Evolutionary conservation across 2,113 vertebrate genomes (phyloP), one percentile per base, ranked within the genome.

Genomic region (Actinemys pallida): DNA sequence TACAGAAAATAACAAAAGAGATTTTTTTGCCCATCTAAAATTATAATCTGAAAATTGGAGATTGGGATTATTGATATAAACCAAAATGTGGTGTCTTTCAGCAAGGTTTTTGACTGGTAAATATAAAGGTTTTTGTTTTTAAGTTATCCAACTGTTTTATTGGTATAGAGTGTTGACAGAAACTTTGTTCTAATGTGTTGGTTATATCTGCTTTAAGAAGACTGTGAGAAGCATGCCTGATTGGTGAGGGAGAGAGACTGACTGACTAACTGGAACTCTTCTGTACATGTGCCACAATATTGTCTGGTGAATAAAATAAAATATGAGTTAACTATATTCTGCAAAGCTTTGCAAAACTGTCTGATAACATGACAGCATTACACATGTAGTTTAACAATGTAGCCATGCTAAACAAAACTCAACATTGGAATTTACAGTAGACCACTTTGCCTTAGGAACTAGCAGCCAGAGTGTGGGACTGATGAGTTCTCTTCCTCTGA

Each of bases 21-120:
- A 92, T 69, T 22, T 84, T 80, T 47, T 80, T 47, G 65, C 35
- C 79, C 84, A 72, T 49, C 39, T 84, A 49, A 59, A 56, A 92
- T 84, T 84, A 69, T 56, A 81, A 79, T 20, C 79, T 31, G 45
- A 45, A 84, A 84, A 84, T 35, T 27, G 29, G 54, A 65, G 20
- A 54, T 69, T 53, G 45, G 27, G 11, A 29, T 69, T 81, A 84
- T 84, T 39, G n/a, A 65, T 84, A 59, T 52, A 35, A 54, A 72
- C 10, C 22, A 25, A 79, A 57, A 25, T n/a, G 59, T 24, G 45
- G 16, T 54, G 52, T 75, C 76, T 54, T 72, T 10, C 13, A 54
- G 50, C 25, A 85, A 27, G 39, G 10, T 86, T 42, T 50, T 85
- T 42, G 72, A n/a, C 57, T 27, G 56, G 3, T 57, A 10, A 39